Evolutionary conservation across 2,888 invertebrate species (phyloP).

Genomic region (Bombylius discolor): DNA sequence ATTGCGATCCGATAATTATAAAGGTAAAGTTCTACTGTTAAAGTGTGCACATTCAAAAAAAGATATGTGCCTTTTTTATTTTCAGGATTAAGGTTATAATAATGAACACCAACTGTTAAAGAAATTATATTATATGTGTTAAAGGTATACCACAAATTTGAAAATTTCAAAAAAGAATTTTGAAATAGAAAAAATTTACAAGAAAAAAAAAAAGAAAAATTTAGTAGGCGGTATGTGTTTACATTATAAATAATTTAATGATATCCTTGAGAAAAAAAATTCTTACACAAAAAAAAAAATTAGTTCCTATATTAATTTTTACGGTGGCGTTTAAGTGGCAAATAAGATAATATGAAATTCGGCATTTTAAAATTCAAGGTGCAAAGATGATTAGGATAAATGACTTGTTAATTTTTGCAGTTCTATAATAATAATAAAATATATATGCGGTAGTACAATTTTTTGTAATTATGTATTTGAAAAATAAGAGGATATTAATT

Average conservation of each 20-base stretch:
- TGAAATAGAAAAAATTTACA: too few species aligned
- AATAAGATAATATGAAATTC: too few species aligned
- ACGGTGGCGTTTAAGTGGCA: too few species aligned
- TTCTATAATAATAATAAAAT: neutral
- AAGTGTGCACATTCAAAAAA: neutral
- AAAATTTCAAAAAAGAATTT: too few species aligned
- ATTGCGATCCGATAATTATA: constrained; percentile 6
- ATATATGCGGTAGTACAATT: neutral
- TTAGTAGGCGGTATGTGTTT: constrained; percentile 1
- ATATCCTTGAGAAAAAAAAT: neutral
- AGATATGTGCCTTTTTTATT: neutral
- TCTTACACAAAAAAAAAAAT: neutral
- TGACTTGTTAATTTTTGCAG: neutral
- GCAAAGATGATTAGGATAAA: neutral
- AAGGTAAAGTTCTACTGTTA: neutral
- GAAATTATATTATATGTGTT: too few species aligned
- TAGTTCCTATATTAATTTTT: too few species aligned
- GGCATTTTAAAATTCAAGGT: too few species aligned
- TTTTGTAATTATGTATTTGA: too few species aligned
- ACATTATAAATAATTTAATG: constrained; percentile 4
- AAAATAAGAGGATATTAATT: too few species aligned
- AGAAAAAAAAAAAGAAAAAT: neutral
- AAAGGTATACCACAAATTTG: too few species aligned
- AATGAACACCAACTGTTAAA: too few species aligned
- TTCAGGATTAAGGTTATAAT: too few species aligned